phyloP scores from a whole-genome alignment of 2,797 vertebrate genomes.

The Rhyacichthys aspro region DNA sequence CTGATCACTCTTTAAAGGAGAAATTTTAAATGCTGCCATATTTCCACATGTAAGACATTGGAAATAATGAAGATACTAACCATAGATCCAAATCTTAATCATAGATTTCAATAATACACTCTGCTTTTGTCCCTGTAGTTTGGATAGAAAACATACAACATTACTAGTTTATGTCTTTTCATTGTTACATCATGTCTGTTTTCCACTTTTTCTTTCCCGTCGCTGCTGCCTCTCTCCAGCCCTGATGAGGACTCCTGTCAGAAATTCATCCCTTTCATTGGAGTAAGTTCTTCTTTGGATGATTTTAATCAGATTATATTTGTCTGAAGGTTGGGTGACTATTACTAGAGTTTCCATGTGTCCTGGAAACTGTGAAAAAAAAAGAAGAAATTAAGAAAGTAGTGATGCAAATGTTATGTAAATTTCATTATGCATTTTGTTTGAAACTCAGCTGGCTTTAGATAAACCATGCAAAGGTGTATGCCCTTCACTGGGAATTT shows the following conservation, averaged over 20 bases:
- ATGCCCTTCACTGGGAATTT: too few relatives aligned
- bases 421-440: too few relatives aligned
- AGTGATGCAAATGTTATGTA: too few relatives aligned
- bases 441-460: too few relatives aligned
- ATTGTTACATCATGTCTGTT: constrained; percentile 10
- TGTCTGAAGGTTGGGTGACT: too few relatives aligned
- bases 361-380: too few relatives aligned
- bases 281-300: constrained; percentile 80
- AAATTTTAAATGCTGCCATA: constrained; percentile 21
- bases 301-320: too few relatives aligned
- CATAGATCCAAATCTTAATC: constrained; percentile 17
- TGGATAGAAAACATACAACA: constrained; percentile 6
- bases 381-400: too few relatives aligned
- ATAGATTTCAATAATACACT: constrained; percentile 18
- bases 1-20: constrained; percentile 11
- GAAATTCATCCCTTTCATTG: constrained; percentile 98
- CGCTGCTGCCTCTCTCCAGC: constrained; percentile 70
- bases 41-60: constrained; percentile 48
- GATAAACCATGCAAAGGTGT: too few relatives aligned
- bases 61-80: constrained; percentile 42
- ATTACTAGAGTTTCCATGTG: too few relatives aligned
- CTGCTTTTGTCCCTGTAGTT: constrained; percentile 7
- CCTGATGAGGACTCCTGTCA: constrained; percentile 97
- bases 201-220: constrained; percentile 5
- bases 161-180: constrained; percentile 1